These are phyloP conservation scores for Kryptopterus vitreolus DNA, from an alignment of 2,797 vertebrate species.

Conservation along the genomic window DNA sequence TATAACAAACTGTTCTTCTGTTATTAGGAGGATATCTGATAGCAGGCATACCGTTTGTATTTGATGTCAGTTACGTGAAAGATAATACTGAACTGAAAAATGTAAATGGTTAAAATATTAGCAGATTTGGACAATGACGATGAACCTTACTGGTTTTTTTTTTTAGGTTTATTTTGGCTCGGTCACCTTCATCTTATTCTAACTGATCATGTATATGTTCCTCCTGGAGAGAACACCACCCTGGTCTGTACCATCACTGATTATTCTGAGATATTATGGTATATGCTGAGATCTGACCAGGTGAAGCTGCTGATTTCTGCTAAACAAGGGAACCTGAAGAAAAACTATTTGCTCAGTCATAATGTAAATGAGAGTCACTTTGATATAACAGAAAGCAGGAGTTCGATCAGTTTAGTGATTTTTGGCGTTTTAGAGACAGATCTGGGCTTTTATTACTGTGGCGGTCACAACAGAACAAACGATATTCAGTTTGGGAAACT, in stretches of 20 bases:
- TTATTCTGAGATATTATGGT: neutral
- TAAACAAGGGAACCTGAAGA: neutral
- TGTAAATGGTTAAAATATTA: neutral
- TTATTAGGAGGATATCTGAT: neutral
- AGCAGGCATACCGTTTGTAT: neutral
- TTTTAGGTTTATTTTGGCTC: neutral
- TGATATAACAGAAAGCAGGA: neutral
- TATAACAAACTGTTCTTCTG: neutral
- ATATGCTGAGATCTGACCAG: neutral
- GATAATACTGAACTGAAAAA: neutral
- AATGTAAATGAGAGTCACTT: neutral
- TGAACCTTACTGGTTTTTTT: neutral
- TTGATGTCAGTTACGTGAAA: neutral
- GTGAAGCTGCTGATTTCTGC: constrained; percentile 3
- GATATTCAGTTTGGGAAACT: too few relatives aligned
- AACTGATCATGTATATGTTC: neutral
- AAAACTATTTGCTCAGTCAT: neutral
- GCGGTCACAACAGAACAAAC: too few relatives aligned
- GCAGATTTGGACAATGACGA: neutral
- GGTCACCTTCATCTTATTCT: neutral
- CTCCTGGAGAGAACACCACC: constrained; percentile 23
- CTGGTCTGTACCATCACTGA: constrained; percentile 3
- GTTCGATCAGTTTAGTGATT: constrained; percentile 8
- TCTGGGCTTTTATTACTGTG: constrained; percentile 3
- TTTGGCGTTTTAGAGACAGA: neutral